Conservation (phyloP, 2,797 vertebrate genomes). For the Cuculus canorus region DNA sequence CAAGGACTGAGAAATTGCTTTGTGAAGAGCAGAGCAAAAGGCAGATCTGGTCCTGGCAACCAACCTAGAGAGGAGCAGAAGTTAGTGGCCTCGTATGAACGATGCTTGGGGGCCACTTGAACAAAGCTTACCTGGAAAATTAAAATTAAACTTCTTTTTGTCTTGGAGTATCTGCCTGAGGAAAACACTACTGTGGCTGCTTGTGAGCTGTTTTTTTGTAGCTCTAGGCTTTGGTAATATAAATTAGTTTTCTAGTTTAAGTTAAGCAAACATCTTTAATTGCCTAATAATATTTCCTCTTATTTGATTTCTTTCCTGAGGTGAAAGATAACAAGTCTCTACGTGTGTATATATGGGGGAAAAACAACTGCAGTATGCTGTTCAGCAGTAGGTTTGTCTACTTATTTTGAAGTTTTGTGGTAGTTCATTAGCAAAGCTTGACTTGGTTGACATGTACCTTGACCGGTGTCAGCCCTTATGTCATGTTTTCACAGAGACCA, state of each 20-base stretch:
- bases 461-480: background rate
- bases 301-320: background rate
- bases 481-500: background rate
- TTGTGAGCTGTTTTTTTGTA: background rate
- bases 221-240: background rate
- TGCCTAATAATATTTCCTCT: background rate
- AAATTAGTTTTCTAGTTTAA: background rate
- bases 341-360: fast-evolving
- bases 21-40: background rate
- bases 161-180: background rate
- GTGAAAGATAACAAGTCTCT: background rate
- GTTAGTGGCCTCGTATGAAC: background rate
- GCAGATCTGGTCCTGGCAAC: background rate
- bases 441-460: background rate
- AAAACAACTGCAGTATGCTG: fast-evolving
- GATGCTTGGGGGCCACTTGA: background rate
- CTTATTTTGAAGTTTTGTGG: background rate
- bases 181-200: background rate
- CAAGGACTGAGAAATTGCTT: background rate
- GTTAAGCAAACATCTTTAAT: background rate
- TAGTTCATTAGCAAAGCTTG: background rate
- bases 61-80: fast-evolving
- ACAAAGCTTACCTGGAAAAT: background rate
- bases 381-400: background rate
- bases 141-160: background rate